Percentiles rank a stretch among this genome's conserved stretches.
phyloP scores from a whole-genome alignment of 2,113 vertebrate genomes.

The Sander vitreus region DNA sequence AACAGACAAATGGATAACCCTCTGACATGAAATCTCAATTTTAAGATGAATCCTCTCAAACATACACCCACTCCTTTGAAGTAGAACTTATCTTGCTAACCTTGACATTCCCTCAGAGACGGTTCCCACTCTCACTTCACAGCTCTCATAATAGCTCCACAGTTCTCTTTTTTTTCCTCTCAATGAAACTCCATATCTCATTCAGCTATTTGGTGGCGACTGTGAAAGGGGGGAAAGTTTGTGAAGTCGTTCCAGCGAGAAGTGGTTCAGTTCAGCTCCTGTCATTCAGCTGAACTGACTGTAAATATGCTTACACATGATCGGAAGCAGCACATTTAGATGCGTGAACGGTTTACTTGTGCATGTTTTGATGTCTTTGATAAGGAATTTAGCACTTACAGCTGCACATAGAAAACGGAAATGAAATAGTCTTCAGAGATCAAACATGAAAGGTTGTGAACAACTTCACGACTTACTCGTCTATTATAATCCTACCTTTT shows the following conservation, averaged over 20 bases:
- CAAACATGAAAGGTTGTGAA: slow-evolving; percentile 29
- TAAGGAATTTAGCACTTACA: slow-evolving; percentile 2
- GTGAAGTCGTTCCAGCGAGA: slow-evolving; percentile 42
- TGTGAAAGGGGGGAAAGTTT: slow-evolving; percentile 52
- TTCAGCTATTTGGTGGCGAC: slow-evolving; percentile 68
- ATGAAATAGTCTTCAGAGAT: slow-evolving; percentile 44
- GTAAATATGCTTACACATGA: slow-evolving; percentile 32
- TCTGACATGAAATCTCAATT: slow-evolving; percentile 68
- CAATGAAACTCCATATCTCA: slow-evolving; percentile 80
- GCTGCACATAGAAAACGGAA: not conserved
- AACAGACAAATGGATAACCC: slow-evolving; percentile 49
- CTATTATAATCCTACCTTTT: slow-evolving; percentile 43
- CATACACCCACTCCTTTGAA: slow-evolving; percentile 65
- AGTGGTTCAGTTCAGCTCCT: slow-evolving; percentile 36
- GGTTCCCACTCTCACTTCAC: slow-evolving; percentile 74
- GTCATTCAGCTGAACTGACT: slow-evolving; percentile 38
- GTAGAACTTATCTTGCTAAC: slow-evolving; percentile 78
- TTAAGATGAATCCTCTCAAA: slow-evolving; percentile 64
- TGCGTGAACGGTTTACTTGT: not conserved
- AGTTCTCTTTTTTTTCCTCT: slow-evolving; percentile 68
- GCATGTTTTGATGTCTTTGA: slow-evolving; percentile 10
- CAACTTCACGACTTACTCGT: slow-evolving; percentile 52
- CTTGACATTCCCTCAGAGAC: slow-evolving; percentile 78
- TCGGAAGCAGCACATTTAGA: slow-evolving; percentile 35
- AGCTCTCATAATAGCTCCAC: slow-evolving; percentile 76